Evolutionary conservation across 2,888 invertebrate genomes (phyloP), one percentile per base, ranked within the genome.

Genomic region (Sphaerophoria taeniata): DNA sequence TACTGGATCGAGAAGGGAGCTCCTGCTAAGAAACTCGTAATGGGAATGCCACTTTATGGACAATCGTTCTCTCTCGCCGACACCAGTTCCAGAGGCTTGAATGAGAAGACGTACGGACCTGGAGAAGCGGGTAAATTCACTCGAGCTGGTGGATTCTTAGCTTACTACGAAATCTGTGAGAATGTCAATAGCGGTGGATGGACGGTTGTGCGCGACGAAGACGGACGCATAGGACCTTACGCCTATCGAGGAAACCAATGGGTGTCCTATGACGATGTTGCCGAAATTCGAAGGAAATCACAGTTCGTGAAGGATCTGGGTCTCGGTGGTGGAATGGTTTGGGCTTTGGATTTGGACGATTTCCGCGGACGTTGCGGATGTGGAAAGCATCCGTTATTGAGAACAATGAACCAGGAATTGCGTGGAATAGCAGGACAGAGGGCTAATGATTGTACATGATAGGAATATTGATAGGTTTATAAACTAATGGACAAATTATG

Each of bases 301-400:
- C 93, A 94, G 63, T 93, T 94, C 84, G 93, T 94, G 0, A 93
- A 94, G 79, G 92, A 92, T 9, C 90, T 94, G 43, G 93, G 94
- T 0, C 92, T 95, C 33, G 95, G 95, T 2, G 96, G 96, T 6
- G 96, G 95, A 7, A 96, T 96, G 92, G 93, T 96, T 24, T 96
- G 96, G 96, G 95, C 96, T 0, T 90, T 96, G 31, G 96, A 96
- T 91, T 92, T 96, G 88, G 96, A 96, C 89, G 96, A 96, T 90
- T 96, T 96, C 93, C 93, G 93, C 69, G 95, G 94, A 33, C 91
- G 92, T 58, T 96, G 96, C 90, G 94, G 94, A 6, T 95, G 96
- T 90, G 94, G 94, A 4, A 93, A 94, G 67, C 94, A 95, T 91
- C 96, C 96, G 0, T 91, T 96, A 12, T 91, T 96, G 65, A 93